Evolutionary conservation across 23 tunicate genomes (phyloP).

Genomic region (Ascidia mentula): DNA sequence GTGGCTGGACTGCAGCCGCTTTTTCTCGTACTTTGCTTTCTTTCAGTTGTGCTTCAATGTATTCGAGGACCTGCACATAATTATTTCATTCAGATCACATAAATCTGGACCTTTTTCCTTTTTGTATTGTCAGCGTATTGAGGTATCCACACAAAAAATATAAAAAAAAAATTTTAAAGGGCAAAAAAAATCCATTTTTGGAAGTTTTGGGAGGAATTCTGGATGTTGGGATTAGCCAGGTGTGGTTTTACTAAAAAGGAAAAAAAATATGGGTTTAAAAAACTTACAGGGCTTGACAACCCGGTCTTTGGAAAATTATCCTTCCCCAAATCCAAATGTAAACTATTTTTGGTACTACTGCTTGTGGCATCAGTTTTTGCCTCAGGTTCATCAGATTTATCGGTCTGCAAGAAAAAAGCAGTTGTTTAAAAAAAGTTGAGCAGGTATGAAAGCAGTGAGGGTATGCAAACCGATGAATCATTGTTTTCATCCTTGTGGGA

Average conservation of each 20-base stretch:
- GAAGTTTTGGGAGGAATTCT: too few species aligned
- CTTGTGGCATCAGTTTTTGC: too few species aligned
- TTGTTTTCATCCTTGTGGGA: not conserved
- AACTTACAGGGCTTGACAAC: slow-evolving; percentile 3
- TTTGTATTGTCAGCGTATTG: too few species aligned
- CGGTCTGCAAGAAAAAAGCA: too few species aligned
- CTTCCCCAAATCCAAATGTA: not conserved
- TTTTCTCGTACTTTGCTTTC: not conserved
- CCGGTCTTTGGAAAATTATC: not conserved
- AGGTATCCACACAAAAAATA: too few species aligned
- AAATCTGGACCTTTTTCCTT: too few species aligned
- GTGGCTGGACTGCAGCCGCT: not conserved
- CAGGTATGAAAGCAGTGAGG: not conserved
- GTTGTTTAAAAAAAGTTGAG: too few species aligned
- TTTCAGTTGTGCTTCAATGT: not conserved
- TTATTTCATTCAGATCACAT: too few species aligned
- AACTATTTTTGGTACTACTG: not conserved
- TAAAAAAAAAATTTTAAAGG: not conserved
- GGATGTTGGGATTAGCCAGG: too few species aligned
- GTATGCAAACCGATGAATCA: not conserved
- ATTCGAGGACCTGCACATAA: not conserved
- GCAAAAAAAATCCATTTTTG: too few species aligned
- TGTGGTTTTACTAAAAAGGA: too few species aligned
- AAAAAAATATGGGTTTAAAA: not conserved
- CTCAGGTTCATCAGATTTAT: too few species aligned